Percentiles rank a stretch among this genome's conserved stretches.
These are phyloP conservation scores for Drosophila paranaensis DNA, from an alignment of 2,888 invertebrate genomes.

Conservation along the genomic window DNA sequence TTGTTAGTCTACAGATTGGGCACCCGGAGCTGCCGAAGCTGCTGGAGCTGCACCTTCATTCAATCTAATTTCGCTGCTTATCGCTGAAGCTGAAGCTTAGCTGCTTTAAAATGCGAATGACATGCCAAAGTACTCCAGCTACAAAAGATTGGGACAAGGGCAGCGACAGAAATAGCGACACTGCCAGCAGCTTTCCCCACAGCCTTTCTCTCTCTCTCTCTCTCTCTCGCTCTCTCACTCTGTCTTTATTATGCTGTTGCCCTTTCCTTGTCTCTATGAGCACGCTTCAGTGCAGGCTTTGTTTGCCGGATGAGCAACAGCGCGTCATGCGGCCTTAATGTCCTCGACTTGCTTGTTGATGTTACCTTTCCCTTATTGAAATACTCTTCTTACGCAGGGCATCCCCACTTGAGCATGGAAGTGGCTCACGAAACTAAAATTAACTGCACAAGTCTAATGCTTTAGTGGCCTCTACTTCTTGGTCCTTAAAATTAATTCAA, in stretches of 20 bases:
- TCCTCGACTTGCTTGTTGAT: slow-evolving; percentile 53
- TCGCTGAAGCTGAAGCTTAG: slow-evolving; percentile 78
- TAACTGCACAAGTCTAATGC: background rate
- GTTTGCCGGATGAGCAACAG: slow-evolving; percentile 67
- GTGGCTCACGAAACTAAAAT: background rate
- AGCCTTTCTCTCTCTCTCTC: background rate
- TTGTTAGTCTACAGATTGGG: slow-evolving; percentile 55
- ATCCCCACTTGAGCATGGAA: background rate
- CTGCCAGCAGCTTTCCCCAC: slow-evolving; percentile 21
- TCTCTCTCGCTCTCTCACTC: background rate
- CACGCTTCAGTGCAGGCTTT: slow-evolving; percentile 72
- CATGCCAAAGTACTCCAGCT: slow-evolving; percentile 80
- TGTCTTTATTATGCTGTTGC: background rate
- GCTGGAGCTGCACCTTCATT: slow-evolving; percentile 65
- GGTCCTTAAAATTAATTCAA: too few relatives aligned
- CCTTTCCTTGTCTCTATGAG: slow-evolving; percentile 13
- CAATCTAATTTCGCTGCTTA: slow-evolving; percentile 81
- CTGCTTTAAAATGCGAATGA: slow-evolving; percentile 82
- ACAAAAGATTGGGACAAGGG: slow-evolving; percentile 67
- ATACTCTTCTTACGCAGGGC: slow-evolving; percentile 23
- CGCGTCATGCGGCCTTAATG: slow-evolving; percentile 56
- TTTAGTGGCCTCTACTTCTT: too few relatives aligned
- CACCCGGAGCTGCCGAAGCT: slow-evolving; percentile 31
- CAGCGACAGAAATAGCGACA: slow-evolving; percentile 48
- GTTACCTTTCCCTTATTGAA: slow-evolving; percentile 51